phyloP scores from a whole-genome alignment of 2,797 vertebrate genomes.

The Hypotaenidia philippensis region DNA sequence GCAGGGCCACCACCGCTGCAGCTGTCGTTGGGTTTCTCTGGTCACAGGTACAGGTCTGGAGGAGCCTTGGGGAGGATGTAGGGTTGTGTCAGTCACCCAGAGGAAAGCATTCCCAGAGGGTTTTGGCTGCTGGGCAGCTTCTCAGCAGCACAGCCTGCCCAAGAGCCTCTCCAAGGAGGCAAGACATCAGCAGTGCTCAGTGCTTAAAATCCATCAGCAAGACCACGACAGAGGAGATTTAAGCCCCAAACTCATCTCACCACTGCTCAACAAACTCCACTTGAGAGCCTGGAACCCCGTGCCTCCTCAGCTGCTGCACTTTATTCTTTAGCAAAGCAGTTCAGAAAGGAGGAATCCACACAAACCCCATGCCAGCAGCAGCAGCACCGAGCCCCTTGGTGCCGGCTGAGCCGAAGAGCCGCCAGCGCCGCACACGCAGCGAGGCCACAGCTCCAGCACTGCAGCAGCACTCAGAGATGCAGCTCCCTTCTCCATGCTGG shows the following conservation, averaged over 20 bases:
- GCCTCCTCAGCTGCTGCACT: accelerated
- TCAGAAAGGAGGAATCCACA: neutral
- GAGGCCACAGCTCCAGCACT: neutral
- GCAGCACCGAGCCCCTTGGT: accelerated
- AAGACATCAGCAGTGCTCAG: accelerated
- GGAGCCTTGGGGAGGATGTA: accelerated
- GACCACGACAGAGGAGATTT: neutral
- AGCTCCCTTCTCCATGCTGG: neutral
- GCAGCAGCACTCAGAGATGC: neutral
- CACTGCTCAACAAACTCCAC: neutral
- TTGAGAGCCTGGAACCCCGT: neutral
- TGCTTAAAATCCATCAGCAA: neutral
- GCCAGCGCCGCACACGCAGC: accelerated
- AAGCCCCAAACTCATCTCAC: neutral
- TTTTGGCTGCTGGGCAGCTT: neutral
- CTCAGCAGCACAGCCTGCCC: neutral
- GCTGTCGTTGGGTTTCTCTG: neutral
- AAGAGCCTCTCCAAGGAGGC: neutral
- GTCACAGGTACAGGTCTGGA: accelerated
- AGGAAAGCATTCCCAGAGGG: neutral
- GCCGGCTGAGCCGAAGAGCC: neutral
- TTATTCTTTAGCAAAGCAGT: neutral
- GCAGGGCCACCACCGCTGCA: accelerated
- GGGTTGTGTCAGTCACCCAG: neutral
- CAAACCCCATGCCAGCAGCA: neutral